Evolutionary conservation across 2,888 invertebrate species (phyloP).

Genomic region (Rhagophthalmus giganteus): DNA sequence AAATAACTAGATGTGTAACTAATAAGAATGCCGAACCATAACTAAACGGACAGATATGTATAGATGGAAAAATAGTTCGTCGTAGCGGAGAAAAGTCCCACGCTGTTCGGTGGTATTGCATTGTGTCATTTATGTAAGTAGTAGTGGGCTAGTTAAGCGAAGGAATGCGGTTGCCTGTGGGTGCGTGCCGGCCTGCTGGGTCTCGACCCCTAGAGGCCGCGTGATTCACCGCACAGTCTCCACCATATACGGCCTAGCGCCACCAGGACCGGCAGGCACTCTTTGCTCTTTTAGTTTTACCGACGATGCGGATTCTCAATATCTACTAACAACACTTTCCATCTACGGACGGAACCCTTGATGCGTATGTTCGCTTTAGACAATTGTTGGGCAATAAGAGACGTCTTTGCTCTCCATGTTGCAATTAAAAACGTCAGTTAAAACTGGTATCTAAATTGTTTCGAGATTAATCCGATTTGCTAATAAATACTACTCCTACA

Average conservation of each 20-base stretch:
- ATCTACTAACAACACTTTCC: background rate
- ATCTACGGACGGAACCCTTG: conserved; percentile 2
- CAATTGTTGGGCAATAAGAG: no score
- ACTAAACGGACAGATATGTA: no score
- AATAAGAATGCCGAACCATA: no score
- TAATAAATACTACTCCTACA: no score
- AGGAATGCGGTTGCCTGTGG: conserved; percentile 46
- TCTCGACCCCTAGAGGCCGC: conserved; percentile 42
- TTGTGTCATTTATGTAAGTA: conserved; percentile 35
- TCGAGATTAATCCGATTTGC: no score
- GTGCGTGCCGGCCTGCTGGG: conserved; percentile 41
- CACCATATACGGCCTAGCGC: conserved; percentile 49
- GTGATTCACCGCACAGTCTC: conserved; percentile 45
- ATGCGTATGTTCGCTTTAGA: no score
- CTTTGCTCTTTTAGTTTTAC: conserved; percentile 7
- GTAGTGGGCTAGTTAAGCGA: conserved; percentile 39
- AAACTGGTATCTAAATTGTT: no score
- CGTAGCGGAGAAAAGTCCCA: conserved; percentile 25
- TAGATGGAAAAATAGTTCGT: conserved; percentile 8
- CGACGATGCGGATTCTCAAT: conserved; percentile 1
- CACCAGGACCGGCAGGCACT: conserved; percentile 34
- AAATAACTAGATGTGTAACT: no score
- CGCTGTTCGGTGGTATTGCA: conserved; percentile 29
- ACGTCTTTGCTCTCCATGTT: no score
- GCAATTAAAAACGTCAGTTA: no score